phyloP scores from a whole-genome alignment of 30 jellyfish, hydroid and myxozoan genomes.

The Catostylus mosaicus region DNA sequence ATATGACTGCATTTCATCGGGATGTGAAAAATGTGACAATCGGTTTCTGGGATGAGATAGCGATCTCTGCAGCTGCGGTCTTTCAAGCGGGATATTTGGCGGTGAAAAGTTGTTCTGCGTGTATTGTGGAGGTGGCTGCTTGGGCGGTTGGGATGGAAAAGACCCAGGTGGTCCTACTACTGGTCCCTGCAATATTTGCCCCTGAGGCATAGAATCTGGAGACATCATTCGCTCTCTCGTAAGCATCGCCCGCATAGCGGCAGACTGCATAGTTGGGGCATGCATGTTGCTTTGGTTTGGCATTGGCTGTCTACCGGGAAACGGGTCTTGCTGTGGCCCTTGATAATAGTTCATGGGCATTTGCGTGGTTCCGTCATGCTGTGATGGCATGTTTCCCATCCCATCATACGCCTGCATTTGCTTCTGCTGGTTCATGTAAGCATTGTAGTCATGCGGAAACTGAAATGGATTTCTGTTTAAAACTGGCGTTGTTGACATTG shows the following conservation, averaged over 20 bases:
- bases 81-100: constrained; percentile 47
- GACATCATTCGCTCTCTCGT: constrained; percentile 60
- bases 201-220: constrained; percentile 60
- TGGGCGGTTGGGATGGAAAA: constrained; percentile 58
- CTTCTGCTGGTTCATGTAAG: constrained; percentile 74
- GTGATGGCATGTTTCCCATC: constrained; percentile 71
- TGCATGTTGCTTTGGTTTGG: constrained; percentile 51
- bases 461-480: constrained; percentile 76
- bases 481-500: constrained; percentile 71
- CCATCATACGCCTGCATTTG: constrained; percentile 71
- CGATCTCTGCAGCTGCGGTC: constrained; percentile 70
- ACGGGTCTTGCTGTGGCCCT: constrained; percentile 70
- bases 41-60: constrained; percentile 63
- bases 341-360: constrained; percentile 59
- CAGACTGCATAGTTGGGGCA: constrained; percentile 52
- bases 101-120: constrained; percentile 65
- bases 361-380: constrained; percentile 48
- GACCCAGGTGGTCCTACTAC: constrained; percentile 68
- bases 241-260: constrained; percentile 62
- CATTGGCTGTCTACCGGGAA: constrained; percentile 55
- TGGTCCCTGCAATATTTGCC: constrained; percentile 73
- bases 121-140: constrained; percentile 69
- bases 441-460: constrained; percentile 78
- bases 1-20: constrained; percentile 49
- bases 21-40: constrained; percentile 65